A percentile compares a stretch with the other conserved stretches of the same genome.
These are phyloP conservation scores for Chamaetylas fuelleborni DNA, from an alignment of 2,113 vertebrate species.

Conservation along the genomic window DNA sequence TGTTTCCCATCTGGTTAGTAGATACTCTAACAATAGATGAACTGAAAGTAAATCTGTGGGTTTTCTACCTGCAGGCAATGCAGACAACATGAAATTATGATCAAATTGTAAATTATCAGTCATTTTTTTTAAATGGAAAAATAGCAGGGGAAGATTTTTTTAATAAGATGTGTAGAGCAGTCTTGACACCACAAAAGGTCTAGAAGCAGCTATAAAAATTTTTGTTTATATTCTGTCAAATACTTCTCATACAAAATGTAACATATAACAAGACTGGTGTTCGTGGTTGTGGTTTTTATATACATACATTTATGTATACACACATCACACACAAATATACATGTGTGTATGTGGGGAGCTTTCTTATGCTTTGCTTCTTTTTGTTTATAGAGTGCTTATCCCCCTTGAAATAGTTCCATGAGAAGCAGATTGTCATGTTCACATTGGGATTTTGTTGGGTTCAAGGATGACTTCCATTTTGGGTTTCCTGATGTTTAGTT, in stretches of 20 bases:
- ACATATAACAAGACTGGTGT: background rate
- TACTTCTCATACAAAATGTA: background rate
- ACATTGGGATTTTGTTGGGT: background rate
- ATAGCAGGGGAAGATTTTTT: background rate
- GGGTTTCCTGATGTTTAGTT: background rate
- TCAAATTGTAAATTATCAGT: background rate
- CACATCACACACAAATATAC: background rate
- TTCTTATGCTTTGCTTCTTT: background rate
- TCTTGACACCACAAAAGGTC: background rate
- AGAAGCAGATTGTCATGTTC: background rate
- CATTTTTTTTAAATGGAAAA: background rate
- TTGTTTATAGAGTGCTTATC: background rate
- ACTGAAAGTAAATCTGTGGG: background rate
- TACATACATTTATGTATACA: no score
- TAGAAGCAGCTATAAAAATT: background rate
- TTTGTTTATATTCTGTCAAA: background rate
- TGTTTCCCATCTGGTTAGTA: background rate
- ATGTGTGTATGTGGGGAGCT: background rate
- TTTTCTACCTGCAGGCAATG: background rate
- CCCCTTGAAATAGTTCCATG: background rate
- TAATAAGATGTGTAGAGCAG: background rate
- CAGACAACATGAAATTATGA: background rate
- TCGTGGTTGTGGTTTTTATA: background rate
- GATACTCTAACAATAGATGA: background rate
- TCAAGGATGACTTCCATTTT: background rate